These are phyloP conservation scores for Forpus xanthops DNA, from an alignment of 2,797 vertebrate species.

Conservation along the genomic window DNA sequence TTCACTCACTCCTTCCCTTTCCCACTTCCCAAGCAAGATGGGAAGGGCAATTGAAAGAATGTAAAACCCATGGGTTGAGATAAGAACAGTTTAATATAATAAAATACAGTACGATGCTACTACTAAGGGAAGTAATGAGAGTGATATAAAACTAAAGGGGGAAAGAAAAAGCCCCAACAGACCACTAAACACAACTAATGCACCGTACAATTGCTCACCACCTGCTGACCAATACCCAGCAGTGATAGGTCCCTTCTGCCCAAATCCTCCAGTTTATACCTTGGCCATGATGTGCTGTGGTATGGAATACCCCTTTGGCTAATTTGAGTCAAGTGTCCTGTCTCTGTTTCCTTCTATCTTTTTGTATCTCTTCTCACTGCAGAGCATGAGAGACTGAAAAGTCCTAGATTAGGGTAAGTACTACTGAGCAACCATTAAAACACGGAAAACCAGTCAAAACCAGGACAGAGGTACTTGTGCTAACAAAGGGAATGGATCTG, in stretches of 20 bases:
- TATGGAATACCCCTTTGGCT: background rate
- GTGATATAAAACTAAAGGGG: background rate
- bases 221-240: background rate
- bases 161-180: background rate
- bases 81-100: background rate
- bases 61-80: background rate
- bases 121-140: background rate
- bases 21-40: background rate
- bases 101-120: background rate
- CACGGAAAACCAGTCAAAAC: background rate
- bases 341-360: background rate
- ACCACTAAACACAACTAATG: background rate
- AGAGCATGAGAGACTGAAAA: background rate
- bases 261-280: background rate
- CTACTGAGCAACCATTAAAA: background rate
- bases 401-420: background rate
- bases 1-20: background rate
- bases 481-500: fast-evolving
- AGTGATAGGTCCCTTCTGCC: background rate
- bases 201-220: background rate
- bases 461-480: background rate
- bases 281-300: background rate
- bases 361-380: background rate
- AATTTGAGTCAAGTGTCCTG: background rate
- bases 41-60: background rate